Evolutionary conservation across 2,113 vertebrate species (phyloP).

Genomic region (Phylloscopus whistleri): DNA sequence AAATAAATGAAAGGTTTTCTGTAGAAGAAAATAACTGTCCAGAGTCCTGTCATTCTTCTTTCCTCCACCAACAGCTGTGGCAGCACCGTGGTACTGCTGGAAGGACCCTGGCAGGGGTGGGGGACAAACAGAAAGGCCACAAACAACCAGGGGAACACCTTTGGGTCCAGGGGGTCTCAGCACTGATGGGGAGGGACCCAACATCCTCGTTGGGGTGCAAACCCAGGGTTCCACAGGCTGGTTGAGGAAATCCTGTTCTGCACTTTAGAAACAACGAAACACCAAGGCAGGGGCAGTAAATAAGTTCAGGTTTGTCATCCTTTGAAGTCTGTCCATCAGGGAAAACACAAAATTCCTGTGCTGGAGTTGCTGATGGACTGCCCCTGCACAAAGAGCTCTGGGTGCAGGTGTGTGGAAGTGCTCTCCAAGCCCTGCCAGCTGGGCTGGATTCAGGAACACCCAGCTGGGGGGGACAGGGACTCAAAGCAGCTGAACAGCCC

Average conservation of each 20-base stretch:
- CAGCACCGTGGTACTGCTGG: not conserved
- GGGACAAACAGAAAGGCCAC: not conserved
- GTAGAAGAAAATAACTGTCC: not conserved
- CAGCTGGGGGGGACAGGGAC: not conserved
- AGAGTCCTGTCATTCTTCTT: not conserved
- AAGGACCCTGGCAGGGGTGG: not conserved
- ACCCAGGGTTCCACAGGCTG: not conserved
- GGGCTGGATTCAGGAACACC: not conserved
- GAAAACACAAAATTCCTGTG: not conserved
- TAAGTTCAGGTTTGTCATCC: not conserved
- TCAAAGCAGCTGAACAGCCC: not conserved
- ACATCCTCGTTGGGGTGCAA: accelerated
- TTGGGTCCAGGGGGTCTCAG: not conserved
- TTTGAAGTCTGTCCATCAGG: not conserved
- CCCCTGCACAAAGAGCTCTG: not conserved
- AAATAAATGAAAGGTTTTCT: not conserved
- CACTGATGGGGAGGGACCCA: not conserved
- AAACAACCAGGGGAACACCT: not conserved
- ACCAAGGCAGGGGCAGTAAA: not conserved
- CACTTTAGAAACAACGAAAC: not conserved
- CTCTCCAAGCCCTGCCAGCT: not conserved
- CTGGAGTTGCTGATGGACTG: not conserved
- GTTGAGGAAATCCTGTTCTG: not conserved
- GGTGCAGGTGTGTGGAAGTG: not conserved
- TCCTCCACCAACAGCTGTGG: not conserved